These are phyloP conservation scores for Marisa cornuarietis DNA, from an alignment of 1,140 invertebrate genomes.

Conservation along the genomic window DNA sequence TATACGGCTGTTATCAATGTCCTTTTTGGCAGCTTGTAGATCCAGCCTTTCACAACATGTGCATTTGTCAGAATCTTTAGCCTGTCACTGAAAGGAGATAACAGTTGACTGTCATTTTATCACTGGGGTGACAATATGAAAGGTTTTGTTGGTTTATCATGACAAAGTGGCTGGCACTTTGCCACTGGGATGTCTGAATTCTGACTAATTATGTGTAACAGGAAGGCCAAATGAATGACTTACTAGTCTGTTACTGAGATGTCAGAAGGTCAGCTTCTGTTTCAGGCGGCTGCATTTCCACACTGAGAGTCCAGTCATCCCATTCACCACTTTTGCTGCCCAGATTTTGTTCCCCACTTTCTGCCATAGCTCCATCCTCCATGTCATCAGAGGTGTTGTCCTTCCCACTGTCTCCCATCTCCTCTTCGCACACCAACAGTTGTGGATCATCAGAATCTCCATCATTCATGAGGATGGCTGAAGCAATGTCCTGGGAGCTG, in stretches of 20 bases:
- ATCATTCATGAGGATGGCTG: conserved; percentile 12
- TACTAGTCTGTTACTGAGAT: neutral
- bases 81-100: too few relatives aligned
- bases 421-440: conserved; percentile 13
- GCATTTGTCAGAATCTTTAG: too few relatives aligned
- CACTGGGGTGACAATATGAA: too few relatives aligned
- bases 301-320: conserved; percentile 22
- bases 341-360: neutral
- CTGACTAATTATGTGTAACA: too few relatives aligned
- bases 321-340: conserved; percentile 12
- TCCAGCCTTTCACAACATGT: too few relatives aligned
- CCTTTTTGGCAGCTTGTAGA: too few relatives aligned
- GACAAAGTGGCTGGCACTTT: too few relatives aligned
- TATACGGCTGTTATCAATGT: too few relatives aligned
- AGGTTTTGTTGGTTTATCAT: too few relatives aligned
- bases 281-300: conserved; percentile 1
- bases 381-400: conserved; percentile 13
- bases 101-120: too few relatives aligned
- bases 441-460: conserved; percentile 12
- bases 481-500: neutral
- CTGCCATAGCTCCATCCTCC: neutral
- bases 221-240: too few relatives aligned
- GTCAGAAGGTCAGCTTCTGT: neutral
- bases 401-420: conserved; percentile 17
- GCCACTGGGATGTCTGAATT: too few relatives aligned